phyloP scores from a whole-genome alignment of 2,888 invertebrate species.

The Synergus gifuensis region DNA sequence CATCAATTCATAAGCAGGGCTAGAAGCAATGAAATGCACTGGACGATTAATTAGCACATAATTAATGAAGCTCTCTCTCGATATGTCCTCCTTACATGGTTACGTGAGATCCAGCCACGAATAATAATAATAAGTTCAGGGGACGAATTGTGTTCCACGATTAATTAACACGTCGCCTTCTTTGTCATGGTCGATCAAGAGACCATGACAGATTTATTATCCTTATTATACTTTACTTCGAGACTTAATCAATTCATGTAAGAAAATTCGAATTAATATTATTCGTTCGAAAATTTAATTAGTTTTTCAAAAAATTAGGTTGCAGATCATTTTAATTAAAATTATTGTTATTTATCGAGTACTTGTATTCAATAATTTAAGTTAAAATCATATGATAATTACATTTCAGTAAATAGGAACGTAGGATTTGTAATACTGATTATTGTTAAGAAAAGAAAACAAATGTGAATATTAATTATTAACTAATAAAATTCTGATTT shows the following conservation, averaged over 20 bases:
- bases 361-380: too few relatives aligned
- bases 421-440: background rate
- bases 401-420: background rate
- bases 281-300: background rate
- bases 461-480: background rate
- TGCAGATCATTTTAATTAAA: background rate
- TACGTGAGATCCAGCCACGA: background rate
- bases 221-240: background rate
- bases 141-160: background rate
- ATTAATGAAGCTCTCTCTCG: conserved; percentile 9
- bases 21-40: background rate
- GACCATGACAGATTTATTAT: conserved; percentile 15
- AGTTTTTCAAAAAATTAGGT: background rate
- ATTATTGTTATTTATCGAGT: background rate
- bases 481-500: background rate
- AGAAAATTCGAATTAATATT: background rate
- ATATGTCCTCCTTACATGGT: conserved; percentile 7
- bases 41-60: conserved; percentile 5
- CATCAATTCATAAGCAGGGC: conserved; percentile 7
- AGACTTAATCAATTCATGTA: background rate
- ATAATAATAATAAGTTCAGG: background rate
- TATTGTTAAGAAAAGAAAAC: background rate
- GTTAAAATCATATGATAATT: background rate
- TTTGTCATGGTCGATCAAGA: background rate
- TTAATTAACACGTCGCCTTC: conserved; percentile 10